Conservation (phyloP, 1,140 invertebrate genomes). For the Adelges cooleyi region DNA sequence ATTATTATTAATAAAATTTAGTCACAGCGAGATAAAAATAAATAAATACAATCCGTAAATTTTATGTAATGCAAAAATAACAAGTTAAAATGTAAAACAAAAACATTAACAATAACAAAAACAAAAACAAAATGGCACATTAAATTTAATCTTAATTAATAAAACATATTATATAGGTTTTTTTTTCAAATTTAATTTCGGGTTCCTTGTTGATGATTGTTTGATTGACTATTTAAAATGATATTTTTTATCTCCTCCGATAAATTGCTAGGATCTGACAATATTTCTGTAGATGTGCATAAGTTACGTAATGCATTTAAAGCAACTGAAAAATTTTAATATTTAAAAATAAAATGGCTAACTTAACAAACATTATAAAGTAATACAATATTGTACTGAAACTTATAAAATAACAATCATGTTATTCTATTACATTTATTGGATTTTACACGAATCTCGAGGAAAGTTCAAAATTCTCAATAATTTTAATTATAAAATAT, state of each 20-base stretch:
- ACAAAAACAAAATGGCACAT: conserved; percentile 13
- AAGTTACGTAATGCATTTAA: conserved; percentile 80
- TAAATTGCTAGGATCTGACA: conserved; percentile 73
- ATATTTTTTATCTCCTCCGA: conserved; percentile 61
- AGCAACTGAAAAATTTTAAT: conserved; percentile 56
- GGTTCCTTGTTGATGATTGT: conserved; percentile 1
- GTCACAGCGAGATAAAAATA: background rate
- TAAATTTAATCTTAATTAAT: background rate
- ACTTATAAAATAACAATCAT: too few relatives aligned
- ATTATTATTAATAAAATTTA: too few relatives aligned
- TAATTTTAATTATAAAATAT: too few relatives aligned
- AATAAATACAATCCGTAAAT: background rate
- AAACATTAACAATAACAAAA: conserved; percentile 8
- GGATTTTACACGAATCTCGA: too few relatives aligned
- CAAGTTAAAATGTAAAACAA: background rate
- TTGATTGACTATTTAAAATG: conserved; percentile 7
- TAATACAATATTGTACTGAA: too few relatives aligned
- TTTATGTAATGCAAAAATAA: conserved; percentile 16
- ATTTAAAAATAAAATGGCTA: too few relatives aligned
- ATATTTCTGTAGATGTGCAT: conserved; percentile 84
- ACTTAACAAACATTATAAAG: too few relatives aligned
- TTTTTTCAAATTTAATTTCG: conserved; percentile 5
- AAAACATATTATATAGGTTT: background rate
- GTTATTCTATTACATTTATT: too few relatives aligned
- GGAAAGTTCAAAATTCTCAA: too few relatives aligned